Conservation (phyloP, 2,888 invertebrate genomes). For the Callimorpha dominula region DNA sequence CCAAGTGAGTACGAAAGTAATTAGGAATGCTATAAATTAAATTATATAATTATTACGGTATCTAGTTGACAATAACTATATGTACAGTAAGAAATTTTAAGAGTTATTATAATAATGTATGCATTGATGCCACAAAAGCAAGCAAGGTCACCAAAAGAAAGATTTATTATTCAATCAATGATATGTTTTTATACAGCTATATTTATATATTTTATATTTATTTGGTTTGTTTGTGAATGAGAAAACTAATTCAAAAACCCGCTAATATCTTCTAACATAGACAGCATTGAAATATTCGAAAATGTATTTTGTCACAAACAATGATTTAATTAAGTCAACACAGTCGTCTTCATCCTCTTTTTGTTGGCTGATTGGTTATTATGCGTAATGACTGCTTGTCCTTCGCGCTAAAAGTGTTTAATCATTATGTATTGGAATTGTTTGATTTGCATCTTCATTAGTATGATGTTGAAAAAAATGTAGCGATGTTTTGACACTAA, state of each 20-base stretch:
- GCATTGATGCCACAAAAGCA: no score
- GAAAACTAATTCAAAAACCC: constrained; percentile 1
- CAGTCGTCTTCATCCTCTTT: constrained; percentile 34
- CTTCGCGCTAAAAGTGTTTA: constrained; percentile 29
- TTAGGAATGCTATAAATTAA: no score
- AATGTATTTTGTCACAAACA: constrained; percentile 54
- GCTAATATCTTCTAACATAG: constrained; percentile 25
- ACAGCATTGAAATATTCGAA: constrained; percentile 45
- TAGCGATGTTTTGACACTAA: neutral
- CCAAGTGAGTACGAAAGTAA: no score
- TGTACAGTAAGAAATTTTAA: no score
- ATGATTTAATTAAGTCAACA: constrained; percentile 61
- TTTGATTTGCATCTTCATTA: constrained; percentile 19
- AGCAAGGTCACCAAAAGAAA: no score
- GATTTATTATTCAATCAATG: no score
- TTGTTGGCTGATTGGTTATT: constrained; percentile 49
- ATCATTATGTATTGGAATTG: constrained; percentile 21
- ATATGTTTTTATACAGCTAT: no score
- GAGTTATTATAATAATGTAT: no score
- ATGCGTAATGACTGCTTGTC: constrained; percentile 36
- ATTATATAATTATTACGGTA: no score
- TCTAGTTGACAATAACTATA: no score
- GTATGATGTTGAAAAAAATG: neutral
- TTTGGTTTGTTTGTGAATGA: neutral
- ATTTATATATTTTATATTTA: no score